Evolutionary conservation across 2,797 vertebrate genomes (phyloP).

Genomic region (Alauda arvensis): DNA sequence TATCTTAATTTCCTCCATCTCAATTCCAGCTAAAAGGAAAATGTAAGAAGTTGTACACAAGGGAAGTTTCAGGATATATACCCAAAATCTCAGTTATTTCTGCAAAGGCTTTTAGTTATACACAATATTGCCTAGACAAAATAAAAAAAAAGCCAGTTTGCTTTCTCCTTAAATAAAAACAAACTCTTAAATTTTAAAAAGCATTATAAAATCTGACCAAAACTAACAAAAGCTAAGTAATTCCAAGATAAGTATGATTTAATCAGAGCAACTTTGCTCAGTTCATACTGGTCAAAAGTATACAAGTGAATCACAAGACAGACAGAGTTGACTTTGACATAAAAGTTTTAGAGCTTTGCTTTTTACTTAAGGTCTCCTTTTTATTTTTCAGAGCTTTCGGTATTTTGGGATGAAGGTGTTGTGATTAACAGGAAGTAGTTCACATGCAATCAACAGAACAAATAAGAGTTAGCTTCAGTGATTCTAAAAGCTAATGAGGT

Average conservation of each 20-base stretch:
- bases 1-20: background rate
- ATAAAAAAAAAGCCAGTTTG: slow-evolving; percentile 28
- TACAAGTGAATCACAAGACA: background rate
- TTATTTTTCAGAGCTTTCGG: background rate
- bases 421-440: background rate
- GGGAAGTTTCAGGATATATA: background rate
- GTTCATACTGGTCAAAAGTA: background rate
- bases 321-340: background rate
- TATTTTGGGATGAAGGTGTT: background rate
- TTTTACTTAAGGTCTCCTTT: background rate
- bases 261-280: background rate
- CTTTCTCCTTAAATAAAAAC: slow-evolving; percentile 37
- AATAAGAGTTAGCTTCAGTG: background rate
- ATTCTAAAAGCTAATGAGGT: background rate
- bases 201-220: background rate
- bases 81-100: background rate
- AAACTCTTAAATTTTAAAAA: slow-evolving; percentile 7
- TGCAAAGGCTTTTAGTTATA: slow-evolving; percentile 28
- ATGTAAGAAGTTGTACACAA: background rate
- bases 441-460: background rate
- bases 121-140: slow-evolving; percentile 44
- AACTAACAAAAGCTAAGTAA: slow-evolving; percentile 33
- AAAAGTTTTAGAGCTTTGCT: background rate
- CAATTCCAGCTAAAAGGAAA: background rate
- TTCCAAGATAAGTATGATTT: slow-evolving; percentile 25